Percentiles rank a stretch among this genome's conserved stretches.
phyloP scores from a whole-genome alignment of 2,888 invertebrate species.

The Plutella xylostella region DNA sequence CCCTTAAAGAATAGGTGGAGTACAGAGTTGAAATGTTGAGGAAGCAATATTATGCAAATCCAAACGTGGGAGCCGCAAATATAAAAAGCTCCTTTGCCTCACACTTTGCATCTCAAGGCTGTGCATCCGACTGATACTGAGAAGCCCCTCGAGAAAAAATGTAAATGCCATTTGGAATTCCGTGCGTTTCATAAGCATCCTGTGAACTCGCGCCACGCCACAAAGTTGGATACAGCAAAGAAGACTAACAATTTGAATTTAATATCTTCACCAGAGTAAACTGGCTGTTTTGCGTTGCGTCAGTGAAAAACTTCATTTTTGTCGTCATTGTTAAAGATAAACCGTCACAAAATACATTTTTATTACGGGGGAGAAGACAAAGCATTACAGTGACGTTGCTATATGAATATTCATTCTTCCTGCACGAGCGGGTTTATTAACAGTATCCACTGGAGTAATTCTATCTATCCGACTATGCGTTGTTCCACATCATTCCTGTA shows the following conservation, averaged over 20 bases:
- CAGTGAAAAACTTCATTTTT: slow-evolving; percentile 5
- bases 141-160: slow-evolving; percentile 62
- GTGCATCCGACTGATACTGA: slow-evolving; percentile 60
- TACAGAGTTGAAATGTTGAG: slow-evolving; percentile 43
- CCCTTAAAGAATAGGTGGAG: slow-evolving; percentile 7
- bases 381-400: too few species aligned
- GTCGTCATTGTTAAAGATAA: slow-evolving; percentile 3
- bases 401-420: too few species aligned
- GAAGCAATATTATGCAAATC: slow-evolving; percentile 71
- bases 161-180: slow-evolving; percentile 64
- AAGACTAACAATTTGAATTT: slow-evolving; percentile 9
- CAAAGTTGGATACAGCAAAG: slow-evolving; percentile 4
- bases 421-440: too few species aligned
- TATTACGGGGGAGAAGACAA: neutral
- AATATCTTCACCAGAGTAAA: slow-evolving; percentile 4
- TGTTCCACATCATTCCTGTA: too few species aligned
- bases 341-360: slow-evolving; percentile 3
- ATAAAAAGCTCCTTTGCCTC: slow-evolving; percentile 61
- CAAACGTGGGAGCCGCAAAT: slow-evolving; percentile 59
- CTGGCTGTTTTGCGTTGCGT: neutral
- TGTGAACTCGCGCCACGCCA: slow-evolving; percentile 8
- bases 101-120: slow-evolving; percentile 69
- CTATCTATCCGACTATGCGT: too few species aligned
- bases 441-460: too few species aligned
- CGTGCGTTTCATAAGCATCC: slow-evolving; percentile 49